Evolutionary conservation across 2,113 vertebrate species (phyloP).

Genomic region (Zosterops lateralis): DNA sequence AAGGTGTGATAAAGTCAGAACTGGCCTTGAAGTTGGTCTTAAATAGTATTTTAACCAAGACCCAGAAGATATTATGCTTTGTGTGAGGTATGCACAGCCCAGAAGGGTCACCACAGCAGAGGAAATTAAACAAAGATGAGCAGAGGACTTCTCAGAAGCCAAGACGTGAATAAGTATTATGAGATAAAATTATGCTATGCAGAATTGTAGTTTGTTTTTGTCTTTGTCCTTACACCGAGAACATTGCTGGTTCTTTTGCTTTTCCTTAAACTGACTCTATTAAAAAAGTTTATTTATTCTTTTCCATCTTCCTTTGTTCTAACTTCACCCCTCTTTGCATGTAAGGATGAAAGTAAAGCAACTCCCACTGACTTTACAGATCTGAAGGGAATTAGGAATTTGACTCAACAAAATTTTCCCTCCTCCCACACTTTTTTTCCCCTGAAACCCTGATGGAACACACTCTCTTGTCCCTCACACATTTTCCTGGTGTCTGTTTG

Average conservation of each 20-base stretch:
- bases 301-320: constrained; percentile 6
- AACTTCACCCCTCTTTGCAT: not conserved
- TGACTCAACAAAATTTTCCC: not conserved
- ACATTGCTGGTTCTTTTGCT: not conserved
- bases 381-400: constrained; percentile 35
- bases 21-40: not conserved
- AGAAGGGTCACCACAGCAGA: not conserved
- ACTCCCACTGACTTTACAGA: constrained; percentile 32
- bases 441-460: not conserved
- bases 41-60: not conserved
- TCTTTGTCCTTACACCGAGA: not conserved
- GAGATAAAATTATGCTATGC: not conserved
- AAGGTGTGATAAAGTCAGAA: not conserved
- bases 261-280: not conserved
- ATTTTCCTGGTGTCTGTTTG: not conserved
- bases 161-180: not conserved
- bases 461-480: not conserved
- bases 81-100: not conserved
- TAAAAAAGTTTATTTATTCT: not conserved
- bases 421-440: not conserved
- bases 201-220: not conserved
- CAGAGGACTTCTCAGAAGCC: not conserved
- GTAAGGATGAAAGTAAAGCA: constrained; percentile 23
- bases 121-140: not conserved
- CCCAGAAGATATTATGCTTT: not conserved